A percentile compares a stretch with the other conserved stretches of the same genome.
Conservation (phyloP, 2,113 vertebrate species). For the Malaclemys terrapin region DNA sequence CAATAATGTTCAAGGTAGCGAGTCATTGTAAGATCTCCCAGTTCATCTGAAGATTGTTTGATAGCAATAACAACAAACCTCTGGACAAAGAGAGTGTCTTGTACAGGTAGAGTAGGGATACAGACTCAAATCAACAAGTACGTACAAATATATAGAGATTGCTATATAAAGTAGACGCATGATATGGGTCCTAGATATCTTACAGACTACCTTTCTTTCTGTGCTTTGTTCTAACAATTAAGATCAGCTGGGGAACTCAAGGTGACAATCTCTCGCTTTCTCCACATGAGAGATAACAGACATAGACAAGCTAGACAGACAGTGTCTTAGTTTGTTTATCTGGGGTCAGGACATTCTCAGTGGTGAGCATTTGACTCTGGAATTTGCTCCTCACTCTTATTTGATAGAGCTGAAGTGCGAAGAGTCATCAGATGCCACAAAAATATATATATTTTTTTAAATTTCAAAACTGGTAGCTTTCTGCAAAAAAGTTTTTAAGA, state of each 20-base stretch:
- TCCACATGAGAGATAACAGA: neutral
- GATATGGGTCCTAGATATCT: conserved; percentile 32
- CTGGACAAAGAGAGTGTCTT: conserved; percentile 59
- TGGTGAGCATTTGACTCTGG: neutral
- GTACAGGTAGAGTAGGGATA: conserved; percentile 68
- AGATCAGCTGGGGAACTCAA: neutral
- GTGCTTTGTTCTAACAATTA: neutral
- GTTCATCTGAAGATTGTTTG: conserved; percentile 70
- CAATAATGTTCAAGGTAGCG: conserved; percentile 78
- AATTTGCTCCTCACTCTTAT: neutral
- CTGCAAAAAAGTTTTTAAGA: neutral
- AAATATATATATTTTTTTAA: no score
- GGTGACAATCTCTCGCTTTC: neutral
- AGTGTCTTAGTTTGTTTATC: neutral
- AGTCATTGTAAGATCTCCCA: conserved; percentile 65
- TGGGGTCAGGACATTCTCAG: neutral
- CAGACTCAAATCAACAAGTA: conserved; percentile 43
- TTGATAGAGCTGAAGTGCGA: neutral
- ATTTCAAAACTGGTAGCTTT: neutral
- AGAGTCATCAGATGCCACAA: neutral
- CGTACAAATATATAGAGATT: conserved; percentile 45
- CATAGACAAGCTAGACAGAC: neutral
- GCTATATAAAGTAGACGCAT: conserved; percentile 37
- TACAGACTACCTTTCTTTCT: neutral
- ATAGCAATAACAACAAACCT: conserved; percentile 71